phyloP scores from a whole-genome alignment of 1,140 invertebrate genomes.

The Sesamia nonagrioides region DNA sequence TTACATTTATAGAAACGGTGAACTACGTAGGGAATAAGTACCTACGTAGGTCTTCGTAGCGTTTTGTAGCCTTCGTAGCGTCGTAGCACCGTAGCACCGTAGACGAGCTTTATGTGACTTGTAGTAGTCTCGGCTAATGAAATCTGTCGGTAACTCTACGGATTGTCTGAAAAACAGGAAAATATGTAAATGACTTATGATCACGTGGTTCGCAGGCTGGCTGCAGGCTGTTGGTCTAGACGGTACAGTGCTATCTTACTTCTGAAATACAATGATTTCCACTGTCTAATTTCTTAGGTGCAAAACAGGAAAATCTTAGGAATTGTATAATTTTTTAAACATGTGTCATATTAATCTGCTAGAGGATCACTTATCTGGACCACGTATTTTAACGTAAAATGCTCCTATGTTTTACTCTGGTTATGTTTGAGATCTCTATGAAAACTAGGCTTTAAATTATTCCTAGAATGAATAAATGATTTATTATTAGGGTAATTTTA shows the following conservation, averaged over 20 bases:
- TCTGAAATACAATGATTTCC: too few species aligned
- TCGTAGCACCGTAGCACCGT: conserved; percentile 16
- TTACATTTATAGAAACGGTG: conserved; percentile 31
- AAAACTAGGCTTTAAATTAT: too few species aligned
- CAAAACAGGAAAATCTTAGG: too few species aligned
- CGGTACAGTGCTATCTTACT: background rate
- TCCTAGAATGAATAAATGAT: too few species aligned
- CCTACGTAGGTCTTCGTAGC: conserved; percentile 33
- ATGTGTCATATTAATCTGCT: background rate
- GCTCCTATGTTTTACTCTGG: background rate
- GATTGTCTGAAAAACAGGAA: background rate
- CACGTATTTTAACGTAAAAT: background rate
- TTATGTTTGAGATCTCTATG: background rate
- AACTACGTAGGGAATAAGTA: background rate
- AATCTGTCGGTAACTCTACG: background rate
- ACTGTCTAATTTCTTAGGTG: too few species aligned
- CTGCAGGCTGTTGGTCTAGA: background rate
- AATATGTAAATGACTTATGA: background rate
- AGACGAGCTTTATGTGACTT: conserved; percentile 9
- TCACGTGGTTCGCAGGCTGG: background rate
- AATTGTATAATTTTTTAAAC: background rate
- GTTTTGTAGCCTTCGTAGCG: conserved; percentile 41
- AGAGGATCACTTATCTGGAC: background rate
- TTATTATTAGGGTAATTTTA: too few species aligned
- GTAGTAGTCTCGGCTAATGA: conserved; percentile 10